Conservation (phyloP, 1,140 invertebrate species). For the Drosophila sucinea region DNA sequence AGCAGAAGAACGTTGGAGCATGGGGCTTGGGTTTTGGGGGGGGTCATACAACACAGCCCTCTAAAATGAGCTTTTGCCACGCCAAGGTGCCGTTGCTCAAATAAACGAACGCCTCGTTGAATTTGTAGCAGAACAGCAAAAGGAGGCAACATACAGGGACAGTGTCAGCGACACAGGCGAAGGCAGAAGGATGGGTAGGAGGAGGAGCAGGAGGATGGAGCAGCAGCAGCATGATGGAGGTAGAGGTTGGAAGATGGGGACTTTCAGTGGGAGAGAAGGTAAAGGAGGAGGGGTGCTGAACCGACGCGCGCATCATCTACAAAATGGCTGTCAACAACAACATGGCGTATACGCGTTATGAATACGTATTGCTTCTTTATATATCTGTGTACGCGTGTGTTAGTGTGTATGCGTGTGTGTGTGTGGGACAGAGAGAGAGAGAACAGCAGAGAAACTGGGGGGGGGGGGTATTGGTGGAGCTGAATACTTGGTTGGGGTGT, state of each 20-base stretch:
- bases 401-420: constrained; percentile 1
- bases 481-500: constrained; percentile 1
- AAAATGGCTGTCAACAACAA: constrained; percentile 80
- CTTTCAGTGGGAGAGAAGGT: not conserved
- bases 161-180: no score
- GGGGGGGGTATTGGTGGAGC: no score
- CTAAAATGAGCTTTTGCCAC: constrained; percentile 77
- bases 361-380: constrained; percentile 79
- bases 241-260: not conserved
- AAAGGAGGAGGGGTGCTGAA: constrained; percentile 44
- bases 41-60: constrained; percentile 1
- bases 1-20: not conserved
- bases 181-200: not conserved
- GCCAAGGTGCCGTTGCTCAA: constrained; percentile 75
- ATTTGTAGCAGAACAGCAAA: constrained; percentile 37
- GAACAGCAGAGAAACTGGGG: not conserved
- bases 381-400: not conserved
- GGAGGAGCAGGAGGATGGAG: not conserved
- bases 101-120: constrained; percentile 78
- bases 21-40: not conserved
- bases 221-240: not conserved
- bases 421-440: not conserved
- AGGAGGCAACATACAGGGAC: constrained; percentile 17
- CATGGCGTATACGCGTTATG: constrained; percentile 79
- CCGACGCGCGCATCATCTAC: constrained; percentile 73